Evolutionary conservation across 2,888 invertebrate species (phyloP), one percentile per base, ranked within the genome.

Genomic region (Diaperis boleti): DNA sequence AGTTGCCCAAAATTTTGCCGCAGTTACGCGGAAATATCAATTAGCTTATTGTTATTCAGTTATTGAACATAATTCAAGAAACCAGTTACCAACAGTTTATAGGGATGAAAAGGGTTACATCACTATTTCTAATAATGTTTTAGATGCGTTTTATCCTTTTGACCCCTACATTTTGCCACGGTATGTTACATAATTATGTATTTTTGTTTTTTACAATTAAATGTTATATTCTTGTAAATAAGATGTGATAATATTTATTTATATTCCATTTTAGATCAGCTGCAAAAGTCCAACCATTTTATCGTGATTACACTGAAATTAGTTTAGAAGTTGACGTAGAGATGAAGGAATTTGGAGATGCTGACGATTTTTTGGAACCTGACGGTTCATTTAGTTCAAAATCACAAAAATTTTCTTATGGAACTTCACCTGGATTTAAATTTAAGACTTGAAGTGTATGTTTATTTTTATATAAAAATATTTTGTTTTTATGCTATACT

Each of bases 31-130:
- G 47, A 86, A 89, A 6, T 92, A 95, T 79, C 96, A 97, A 77
- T 84, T 98, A 52, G 95, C 92, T 0, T 97, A 96, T 82, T 97
- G 97, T 81, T 93, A 95, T 78, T 88, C 94, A 0, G 88, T 96
- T 42, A 89, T 97, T 31, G 95, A 97, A 79, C 88, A 90, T 72
- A 97, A 97, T 82, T 81, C 87, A 0, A 83, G 93, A 42, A 85
- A 83, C 44, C 82, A 82, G 55, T 75, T 89, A 57, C 88, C 89
- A 1, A 83, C 85, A 0, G 81, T 87, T 1, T 85, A 86, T 69
- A 82, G 83, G 8, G 84, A 85, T 73, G 83, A 84, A 4, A 80
- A 79, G 66, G 82, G 83, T 3, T 68, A 76, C 5, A 62, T 76
- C 4, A 62, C 76, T 5, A 70, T 77, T 7, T 74, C 73, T 1